A percentile compares a stretch with the other conserved stretches of the same genome.
Conservation (phyloP, 2,888 invertebrate species). For the Seladonia tumulorum region DNA sequence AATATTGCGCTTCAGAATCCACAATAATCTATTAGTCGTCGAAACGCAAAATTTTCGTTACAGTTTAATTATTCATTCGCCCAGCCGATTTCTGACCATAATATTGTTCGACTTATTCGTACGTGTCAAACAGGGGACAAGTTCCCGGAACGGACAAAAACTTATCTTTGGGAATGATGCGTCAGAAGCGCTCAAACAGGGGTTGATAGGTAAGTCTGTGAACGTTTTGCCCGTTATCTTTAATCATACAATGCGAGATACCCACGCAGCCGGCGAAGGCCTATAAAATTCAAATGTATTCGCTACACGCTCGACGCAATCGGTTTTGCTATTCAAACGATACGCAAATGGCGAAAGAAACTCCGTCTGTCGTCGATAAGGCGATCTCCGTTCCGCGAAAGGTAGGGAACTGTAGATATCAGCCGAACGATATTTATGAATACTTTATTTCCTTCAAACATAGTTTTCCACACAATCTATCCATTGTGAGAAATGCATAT, state of each 20-base stretch:
- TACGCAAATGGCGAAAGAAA: neutral
- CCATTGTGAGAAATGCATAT: slow-evolving; percentile 30
- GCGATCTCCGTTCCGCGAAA: neutral
- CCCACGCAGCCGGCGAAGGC: neutral
- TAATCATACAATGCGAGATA: neutral
- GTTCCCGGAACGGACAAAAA: neutral
- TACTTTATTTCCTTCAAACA: slow-evolving; percentile 54
- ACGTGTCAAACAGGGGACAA: slow-evolving; percentile 3
- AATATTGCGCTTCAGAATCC: no score
- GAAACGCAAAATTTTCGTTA: neutral
- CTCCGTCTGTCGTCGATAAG: neutral
- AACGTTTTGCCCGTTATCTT: slow-evolving; percentile 24
- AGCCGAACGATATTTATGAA: slow-evolving; percentile 24
- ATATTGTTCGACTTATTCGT: neutral
- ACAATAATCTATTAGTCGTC: neutral
- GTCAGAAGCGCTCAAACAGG: neutral
- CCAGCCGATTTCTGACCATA: neutral
- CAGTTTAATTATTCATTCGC: neutral
- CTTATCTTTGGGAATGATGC: slow-evolving; percentile 15
- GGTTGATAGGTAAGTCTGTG: neutral
- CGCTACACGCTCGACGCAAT: neutral
- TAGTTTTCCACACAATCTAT: slow-evolving; percentile 33
- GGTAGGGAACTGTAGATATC: slow-evolving; percentile 19
- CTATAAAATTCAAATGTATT: neutral
- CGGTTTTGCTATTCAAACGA: neutral